Percentiles rank a stretch among this genome's conserved stretches.
These are phyloP conservation scores for Morelia viridis DNA, from an alignment of 2,797 vertebrate genomes.

Conservation along the genomic window DNA sequence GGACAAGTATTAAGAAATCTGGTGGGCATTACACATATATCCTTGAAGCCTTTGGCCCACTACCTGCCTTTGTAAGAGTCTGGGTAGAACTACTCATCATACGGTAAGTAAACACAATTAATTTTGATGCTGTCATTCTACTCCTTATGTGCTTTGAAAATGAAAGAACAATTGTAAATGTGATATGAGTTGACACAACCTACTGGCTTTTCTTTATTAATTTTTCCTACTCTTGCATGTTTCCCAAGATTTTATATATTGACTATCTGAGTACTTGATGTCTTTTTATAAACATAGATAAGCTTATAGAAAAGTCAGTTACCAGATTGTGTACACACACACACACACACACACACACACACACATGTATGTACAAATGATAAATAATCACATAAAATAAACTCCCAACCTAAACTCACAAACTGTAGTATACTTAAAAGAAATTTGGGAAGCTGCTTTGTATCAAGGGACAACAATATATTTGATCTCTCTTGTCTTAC, in stretches of 20 bases:
- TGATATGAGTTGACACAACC: accelerated
- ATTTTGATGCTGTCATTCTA: background rate
- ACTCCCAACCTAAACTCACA: background rate
- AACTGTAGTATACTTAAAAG: background rate
- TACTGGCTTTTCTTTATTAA: background rate
- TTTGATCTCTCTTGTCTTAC: background rate
- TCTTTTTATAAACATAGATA: background rate
- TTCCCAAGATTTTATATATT: background rate
- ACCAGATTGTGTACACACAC: background rate
- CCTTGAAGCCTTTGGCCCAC: constrained; percentile 90
- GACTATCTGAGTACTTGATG: background rate
- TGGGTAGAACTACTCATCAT: constrained; percentile 92
- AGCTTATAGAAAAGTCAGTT: background rate
- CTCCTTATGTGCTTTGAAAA: background rate
- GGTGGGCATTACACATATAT: constrained; percentile 96
- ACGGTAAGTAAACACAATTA: constrained; percentile 77
- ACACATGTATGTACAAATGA: background rate
- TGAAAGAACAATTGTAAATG: background rate
- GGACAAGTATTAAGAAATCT: constrained; percentile 94
- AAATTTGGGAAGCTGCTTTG: background rate
- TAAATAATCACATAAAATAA: background rate
- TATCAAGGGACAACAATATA: background rate
- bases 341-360: too few species aligned
- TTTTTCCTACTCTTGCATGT: background rate
- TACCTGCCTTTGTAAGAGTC: constrained; percentile 88